Percentiles rank a stretch among this genome's conserved stretches.
These are phyloP conservation scores for Meghimatium bilineatum DNA, from an alignment of 2,888 invertebrate species.

Conservation along the genomic window DNA sequence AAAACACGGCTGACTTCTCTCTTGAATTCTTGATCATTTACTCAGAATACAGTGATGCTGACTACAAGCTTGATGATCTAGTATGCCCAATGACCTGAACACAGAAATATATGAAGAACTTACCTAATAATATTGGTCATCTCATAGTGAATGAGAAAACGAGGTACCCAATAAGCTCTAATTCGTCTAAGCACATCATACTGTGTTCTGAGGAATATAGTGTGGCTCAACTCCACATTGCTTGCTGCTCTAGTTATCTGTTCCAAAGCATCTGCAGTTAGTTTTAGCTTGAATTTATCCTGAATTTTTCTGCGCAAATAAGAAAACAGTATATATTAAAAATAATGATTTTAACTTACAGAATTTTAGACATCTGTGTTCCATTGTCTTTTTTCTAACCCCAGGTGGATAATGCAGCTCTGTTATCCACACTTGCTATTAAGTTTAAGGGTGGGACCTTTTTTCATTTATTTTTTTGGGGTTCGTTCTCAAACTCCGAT, in stretches of 20 bases:
- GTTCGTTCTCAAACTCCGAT: no score
- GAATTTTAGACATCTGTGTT: neutral
- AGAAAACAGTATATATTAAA: neutral
- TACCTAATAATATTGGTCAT: conserved; percentile 58
- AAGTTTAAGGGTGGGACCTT: no score
- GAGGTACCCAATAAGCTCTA: conserved; percentile 76
- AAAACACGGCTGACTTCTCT: no score
- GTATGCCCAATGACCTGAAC: no score
- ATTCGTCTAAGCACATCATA: conserved; percentile 76
- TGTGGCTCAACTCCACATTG: conserved; percentile 72
- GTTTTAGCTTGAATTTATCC: conserved; percentile 75
- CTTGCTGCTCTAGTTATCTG: conserved; percentile 70
- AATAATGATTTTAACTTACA: neutral
- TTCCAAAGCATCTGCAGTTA: conserved; percentile 73
- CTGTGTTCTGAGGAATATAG: conserved; percentile 76
- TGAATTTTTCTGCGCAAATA: conserved; percentile 73
- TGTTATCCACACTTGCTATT: no score
- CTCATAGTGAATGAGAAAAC: conserved; percentile 75
- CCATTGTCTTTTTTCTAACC: no score
- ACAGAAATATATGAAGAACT: conserved; percentile 1
- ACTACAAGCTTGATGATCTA: no score
- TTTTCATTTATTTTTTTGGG: no score
- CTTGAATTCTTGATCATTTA: no score
- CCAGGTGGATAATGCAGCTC: no score
- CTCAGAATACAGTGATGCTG: no score